These are phyloP conservation scores for Papilio machaon DNA, from an alignment of 1,140 invertebrate genomes.

Conservation along the genomic window DNA sequence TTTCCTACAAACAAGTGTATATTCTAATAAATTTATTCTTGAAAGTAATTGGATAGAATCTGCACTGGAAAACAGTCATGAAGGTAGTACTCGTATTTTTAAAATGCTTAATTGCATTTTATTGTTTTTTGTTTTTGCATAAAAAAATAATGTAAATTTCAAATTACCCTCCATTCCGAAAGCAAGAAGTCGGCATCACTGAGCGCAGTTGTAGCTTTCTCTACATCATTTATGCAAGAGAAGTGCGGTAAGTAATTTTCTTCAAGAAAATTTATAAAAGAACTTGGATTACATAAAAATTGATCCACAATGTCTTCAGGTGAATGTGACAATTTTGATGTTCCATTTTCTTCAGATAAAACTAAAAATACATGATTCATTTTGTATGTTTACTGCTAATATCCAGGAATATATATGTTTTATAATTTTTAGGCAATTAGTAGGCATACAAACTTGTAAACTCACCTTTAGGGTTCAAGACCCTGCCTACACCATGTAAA, in stretches of 20 bases:
- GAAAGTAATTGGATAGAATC: background rate
- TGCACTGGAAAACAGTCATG: background rate
- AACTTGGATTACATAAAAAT: slow-evolving; percentile 84
- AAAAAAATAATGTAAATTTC: slow-evolving; percentile 12
- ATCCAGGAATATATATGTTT: background rate
- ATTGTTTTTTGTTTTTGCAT: too few species aligned
- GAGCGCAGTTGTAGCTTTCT: slow-evolving; percentile 82
- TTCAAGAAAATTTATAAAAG: slow-evolving; percentile 86
- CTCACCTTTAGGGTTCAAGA: slow-evolving; percentile 89
- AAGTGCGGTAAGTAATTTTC: slow-evolving; percentile 90
- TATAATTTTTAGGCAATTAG: too few species aligned
- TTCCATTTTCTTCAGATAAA: slow-evolving; percentile 50
- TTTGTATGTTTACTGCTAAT: background rate
- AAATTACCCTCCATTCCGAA: slow-evolving; percentile 85
- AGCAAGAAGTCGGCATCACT: slow-evolving; percentile 85
- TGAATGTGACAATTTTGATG: slow-evolving; percentile 82
- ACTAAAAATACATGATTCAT: slow-evolving; percentile 36
- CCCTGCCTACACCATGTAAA: slow-evolving; percentile 88
- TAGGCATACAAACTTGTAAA: background rate
- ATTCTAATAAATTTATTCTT: background rate
- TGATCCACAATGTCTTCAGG: slow-evolving; percentile 85
- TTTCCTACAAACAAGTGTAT: slow-evolving; percentile 62
- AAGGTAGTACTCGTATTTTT: too few species aligned
- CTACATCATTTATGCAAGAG: slow-evolving; percentile 82
- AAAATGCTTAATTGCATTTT: too few species aligned